Evolutionary conservation across 1,140 invertebrate species (phyloP), one percentile per base, ranked within the genome.

Genomic region (Drosophila virilis): DNA sequence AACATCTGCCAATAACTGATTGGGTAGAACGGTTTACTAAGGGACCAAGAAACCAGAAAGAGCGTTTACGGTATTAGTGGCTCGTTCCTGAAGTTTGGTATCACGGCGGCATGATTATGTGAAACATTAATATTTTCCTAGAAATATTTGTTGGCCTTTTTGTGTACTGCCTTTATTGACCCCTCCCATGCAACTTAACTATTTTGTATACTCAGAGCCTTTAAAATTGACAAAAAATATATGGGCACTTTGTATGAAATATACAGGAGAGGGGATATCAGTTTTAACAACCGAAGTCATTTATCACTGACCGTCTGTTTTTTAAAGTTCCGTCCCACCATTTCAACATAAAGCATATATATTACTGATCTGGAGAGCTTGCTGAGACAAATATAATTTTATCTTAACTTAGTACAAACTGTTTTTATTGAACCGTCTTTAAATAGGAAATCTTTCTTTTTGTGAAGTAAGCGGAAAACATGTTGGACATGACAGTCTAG

Each of bases 111-210:
- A 85, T 80, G 72, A 81, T 86, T 57, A 79, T 73, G 82, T 68
- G 76, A 86, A 86, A 79, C 71, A 74, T 79, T 77, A 88, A 79
- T 69, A 66, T 77, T 79, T 86, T 86, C 83, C 66, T 77, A 89
- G 84, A 89, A 88, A 51, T 59, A 38, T 51, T 67, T 52, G 6
- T 61, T 58, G 15, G 51, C 22, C 7, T 43, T 46, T n/a, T 42
- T 58, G 15, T 54, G 8, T 22, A 32, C 6, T 28, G 17, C 45
- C 42, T 46, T 77, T 43, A 46, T 54, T 48, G 13, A 37, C 8
- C 15, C 52, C 22, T 42, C 33, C 38, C 33, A 10, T 35, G 38
- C 50, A 9, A 13, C 50, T 6, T n/a, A n/a, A 64, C 8, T 54
- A 43, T 35, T 50, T 37, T 13, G 13, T 61, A 61, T 37, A 45